Evolutionary conservation across 2,113 vertebrate genomes (phyloP).

Genomic region (Halichoerus grypus): DNA sequence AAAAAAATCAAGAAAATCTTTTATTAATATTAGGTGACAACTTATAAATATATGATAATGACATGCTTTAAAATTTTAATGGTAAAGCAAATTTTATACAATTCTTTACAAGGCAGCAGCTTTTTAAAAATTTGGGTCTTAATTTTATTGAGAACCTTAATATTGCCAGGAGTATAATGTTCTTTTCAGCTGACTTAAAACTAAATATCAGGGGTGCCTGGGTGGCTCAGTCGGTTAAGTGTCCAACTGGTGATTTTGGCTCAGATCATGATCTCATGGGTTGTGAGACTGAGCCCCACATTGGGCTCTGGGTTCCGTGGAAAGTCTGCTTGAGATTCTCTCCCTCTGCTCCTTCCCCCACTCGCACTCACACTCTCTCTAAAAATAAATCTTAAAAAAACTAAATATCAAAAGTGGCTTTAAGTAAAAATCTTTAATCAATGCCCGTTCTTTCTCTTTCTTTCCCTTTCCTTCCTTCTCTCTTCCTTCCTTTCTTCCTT

Average conservation of each 20-base stretch:
- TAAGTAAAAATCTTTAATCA: constrained; percentile 30
- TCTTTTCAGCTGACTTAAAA: constrained; percentile 21
- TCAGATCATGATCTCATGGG: not conserved
- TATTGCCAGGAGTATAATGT: not conserved
- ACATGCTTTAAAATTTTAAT: constrained; percentile 54
- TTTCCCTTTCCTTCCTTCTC: too few species aligned
- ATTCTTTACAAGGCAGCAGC: not conserved
- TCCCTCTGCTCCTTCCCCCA: not conserved
- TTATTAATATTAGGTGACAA: not conserved
- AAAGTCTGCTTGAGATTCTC: not conserved
- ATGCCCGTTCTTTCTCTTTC: not conserved
- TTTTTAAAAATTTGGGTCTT: constrained; percentile 27
- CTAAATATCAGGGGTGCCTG: not conserved
- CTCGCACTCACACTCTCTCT: not conserved
- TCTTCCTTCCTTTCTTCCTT: too few species aligned
- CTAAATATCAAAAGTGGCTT: constrained; percentile 32
- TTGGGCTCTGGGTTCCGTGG: not conserved
- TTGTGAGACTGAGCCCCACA: not conserved
- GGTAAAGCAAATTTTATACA: not conserved
- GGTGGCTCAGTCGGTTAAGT: not conserved
- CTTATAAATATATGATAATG: not conserved
- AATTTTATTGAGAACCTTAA: constrained; percentile 45
- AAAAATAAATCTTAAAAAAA: not conserved
- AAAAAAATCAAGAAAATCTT: not conserved
- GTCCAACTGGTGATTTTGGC: not conserved